These are phyloP conservation scores for Ctenochaetus hawaiiensis DNA, from an alignment of 2,797 vertebrate genomes.

Conservation along the genomic window DNA sequence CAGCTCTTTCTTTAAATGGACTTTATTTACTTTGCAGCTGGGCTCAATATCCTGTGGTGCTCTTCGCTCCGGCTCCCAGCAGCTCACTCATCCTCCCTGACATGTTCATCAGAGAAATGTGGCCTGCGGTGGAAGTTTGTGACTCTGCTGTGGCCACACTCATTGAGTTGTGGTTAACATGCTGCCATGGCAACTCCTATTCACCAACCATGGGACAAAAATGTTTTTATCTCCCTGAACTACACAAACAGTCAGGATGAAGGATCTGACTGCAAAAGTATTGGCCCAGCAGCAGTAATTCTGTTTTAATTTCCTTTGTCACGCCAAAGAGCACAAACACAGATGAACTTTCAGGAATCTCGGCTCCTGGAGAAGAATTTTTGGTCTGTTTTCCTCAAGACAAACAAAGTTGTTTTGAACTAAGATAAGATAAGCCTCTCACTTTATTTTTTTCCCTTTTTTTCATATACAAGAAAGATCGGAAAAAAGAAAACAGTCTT, in stretches of 20 bases:
- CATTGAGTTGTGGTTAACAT: constrained; percentile 90
- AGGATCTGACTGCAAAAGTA: constrained; percentile 85
- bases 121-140: constrained; percentile 83
- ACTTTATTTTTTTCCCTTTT: not conserved
- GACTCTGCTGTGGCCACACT: constrained; percentile 86
- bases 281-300: constrained; percentile 80
- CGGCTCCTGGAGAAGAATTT: constrained; percentile 19
- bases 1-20: constrained; percentile 47
- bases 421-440: not conserved
- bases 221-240: constrained; percentile 91
- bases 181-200: constrained; percentile 92
- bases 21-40: constrained; percentile 74
- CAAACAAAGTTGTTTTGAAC: not conserved
- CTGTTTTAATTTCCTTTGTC: constrained; percentile 72
- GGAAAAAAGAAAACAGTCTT: not conserved
- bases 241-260: constrained; percentile 90
- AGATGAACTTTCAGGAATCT: constrained; percentile 50
- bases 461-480: not conserved
- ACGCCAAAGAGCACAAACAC: constrained; percentile 52
- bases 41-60: constrained; percentile 74
- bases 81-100: constrained; percentile 79
- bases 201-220: constrained; percentile 86
- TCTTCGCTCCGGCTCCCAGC: constrained; percentile 61
- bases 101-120: constrained; percentile 85
- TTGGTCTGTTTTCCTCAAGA: not conserved